Evolutionary conservation across 2,113 vertebrate species (phyloP).

Genomic region (Macquaria australasica): DNA sequence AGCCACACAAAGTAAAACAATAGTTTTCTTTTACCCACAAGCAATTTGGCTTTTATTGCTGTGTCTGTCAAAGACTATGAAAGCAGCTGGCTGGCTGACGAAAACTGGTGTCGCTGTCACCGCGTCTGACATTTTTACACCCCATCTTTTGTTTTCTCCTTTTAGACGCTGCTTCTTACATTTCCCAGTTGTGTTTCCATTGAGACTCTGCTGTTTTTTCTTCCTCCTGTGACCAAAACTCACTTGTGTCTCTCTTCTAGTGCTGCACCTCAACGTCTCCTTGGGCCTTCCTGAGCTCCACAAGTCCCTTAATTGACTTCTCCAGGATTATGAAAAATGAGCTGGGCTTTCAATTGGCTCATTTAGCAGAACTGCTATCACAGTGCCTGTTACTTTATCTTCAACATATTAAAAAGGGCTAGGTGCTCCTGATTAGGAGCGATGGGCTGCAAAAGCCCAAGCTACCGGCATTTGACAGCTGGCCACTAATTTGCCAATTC

Average conservation of each 20-base stretch:
- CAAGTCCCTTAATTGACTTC: conserved; percentile 74
- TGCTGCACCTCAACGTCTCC: conserved; percentile 56
- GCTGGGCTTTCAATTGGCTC: conserved; percentile 70
- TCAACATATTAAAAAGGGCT: conserved; percentile 66
- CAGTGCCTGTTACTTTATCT: conserved; percentile 70
- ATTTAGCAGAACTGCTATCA: conserved; percentile 70
- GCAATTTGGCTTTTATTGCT: conserved; percentile 56
- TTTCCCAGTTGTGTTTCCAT: conserved; percentile 29
- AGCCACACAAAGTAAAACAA: conserved; percentile 50
- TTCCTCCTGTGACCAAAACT: conserved; percentile 38
- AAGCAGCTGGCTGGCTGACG: conserved; percentile 37
- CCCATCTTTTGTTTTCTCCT: conserved; percentile 49
- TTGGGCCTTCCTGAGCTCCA: conserved; percentile 48
- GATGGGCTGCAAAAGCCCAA: conserved; percentile 61
- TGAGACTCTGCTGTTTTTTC: conserved; percentile 39
- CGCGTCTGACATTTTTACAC: conserved; percentile 60
- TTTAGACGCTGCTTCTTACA: conserved; percentile 19
- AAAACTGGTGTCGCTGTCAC: conserved; percentile 58
- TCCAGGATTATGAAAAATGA: conserved; percentile 77
- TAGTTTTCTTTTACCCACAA: conserved; percentile 61
- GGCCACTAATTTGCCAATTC: conserved; percentile 67
- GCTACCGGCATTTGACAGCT: conserved; percentile 56
- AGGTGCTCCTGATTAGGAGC: conserved; percentile 72
- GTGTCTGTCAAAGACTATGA: conserved; percentile 29
- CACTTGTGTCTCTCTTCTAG: conserved; percentile 31